Percentiles rank a stretch among this genome's conserved stretches.
phyloP scores from a whole-genome alignment of 2,797 vertebrate species.

The Poeciliopsis gracilis region DNA sequence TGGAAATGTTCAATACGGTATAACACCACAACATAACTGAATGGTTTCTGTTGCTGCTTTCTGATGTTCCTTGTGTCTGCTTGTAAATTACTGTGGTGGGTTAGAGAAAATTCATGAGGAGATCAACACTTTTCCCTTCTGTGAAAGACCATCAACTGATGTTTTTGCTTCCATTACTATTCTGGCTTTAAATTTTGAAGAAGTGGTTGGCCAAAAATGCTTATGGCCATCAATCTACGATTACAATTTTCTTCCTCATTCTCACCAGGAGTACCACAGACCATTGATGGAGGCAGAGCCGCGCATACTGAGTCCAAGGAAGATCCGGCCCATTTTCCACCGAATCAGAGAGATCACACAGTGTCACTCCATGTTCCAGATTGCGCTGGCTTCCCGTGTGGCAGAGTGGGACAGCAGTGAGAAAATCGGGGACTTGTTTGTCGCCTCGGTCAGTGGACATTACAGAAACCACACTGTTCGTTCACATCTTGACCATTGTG shows the following conservation, averaged over 20 bases:
- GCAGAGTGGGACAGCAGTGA: constrained; percentile 91
- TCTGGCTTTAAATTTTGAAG: neutral
- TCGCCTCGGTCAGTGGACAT: constrained; percentile 86
- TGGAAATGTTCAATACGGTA: constrained; percentile 42
- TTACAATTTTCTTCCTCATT: constrained; percentile 15
- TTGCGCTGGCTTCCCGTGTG: constrained; percentile 90
- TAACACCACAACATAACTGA: constrained; percentile 15
- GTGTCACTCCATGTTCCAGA: constrained; percentile 98
- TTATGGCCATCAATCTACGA: neutral
- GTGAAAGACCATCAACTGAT: neutral
- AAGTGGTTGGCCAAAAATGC: neutral
- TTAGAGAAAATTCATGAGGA: constrained; percentile 21
- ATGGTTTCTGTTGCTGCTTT: neutral
- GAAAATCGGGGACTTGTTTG: constrained; percentile 95
- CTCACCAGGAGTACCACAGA: constrained; percentile 88
- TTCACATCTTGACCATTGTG: constrained; percentile 12
- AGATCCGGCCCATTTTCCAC: constrained; percentile 90
- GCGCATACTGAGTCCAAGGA: constrained; percentile 87
- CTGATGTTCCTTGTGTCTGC: neutral
- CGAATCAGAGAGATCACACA: constrained; percentile 92
- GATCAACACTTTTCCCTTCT: neutral
- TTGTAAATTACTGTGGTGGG: neutral
- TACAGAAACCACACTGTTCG: constrained; percentile 21
- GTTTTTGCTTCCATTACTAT: neutral
- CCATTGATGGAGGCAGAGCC: constrained; percentile 91